Percentiles rank a stretch among this genome's conserved stretches.
phyloP scores from a whole-genome alignment of 2,797 vertebrate species.

The Parauchenoglanis punctatus region DNA sequence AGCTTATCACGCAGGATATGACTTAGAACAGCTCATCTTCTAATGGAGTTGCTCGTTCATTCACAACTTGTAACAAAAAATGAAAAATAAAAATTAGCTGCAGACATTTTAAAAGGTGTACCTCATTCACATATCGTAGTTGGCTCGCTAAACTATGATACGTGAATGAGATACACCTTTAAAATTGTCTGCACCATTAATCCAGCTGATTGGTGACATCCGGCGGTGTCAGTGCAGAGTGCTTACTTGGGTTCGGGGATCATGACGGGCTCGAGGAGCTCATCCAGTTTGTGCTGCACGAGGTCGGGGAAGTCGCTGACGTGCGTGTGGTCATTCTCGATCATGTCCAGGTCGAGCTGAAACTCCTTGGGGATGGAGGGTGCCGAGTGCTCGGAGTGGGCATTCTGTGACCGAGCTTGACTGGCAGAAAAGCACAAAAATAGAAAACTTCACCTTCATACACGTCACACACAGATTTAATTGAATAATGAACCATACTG shows the following conservation, averaged over 20 bases:
- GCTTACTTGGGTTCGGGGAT: constrained; percentile 95
- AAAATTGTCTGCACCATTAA: not conserved
- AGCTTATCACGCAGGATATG: not conserved
- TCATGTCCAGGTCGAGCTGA: constrained; percentile 96
- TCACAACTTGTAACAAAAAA: not conserved
- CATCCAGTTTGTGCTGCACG: constrained; percentile 96
- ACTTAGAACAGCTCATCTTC: not conserved
- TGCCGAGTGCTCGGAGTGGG: constrained; percentile 78
- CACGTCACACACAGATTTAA: not conserved
- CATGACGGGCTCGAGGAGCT: constrained; percentile 93
- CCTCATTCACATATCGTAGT: too few relatives aligned
- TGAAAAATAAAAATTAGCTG: too few relatives aligned
- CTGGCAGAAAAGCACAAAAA: constrained; percentile 64
- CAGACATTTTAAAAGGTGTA: too few relatives aligned
- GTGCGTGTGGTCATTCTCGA: constrained; percentile 88
- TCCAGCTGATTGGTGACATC: not conserved
- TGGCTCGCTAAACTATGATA: not conserved
- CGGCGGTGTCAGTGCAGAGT: not conserved
- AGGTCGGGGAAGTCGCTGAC: constrained; percentile 93
- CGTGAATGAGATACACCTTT: not conserved
- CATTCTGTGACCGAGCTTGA: constrained; percentile 88
- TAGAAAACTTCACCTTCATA: not conserved
- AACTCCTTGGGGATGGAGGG: constrained; percentile 90
- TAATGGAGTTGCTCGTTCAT: not conserved
- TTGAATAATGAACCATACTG: not conserved